Evolutionary conservation across 2,113 vertebrate genomes (phyloP).

Genomic region (Phyllostomus discolor): DNA sequence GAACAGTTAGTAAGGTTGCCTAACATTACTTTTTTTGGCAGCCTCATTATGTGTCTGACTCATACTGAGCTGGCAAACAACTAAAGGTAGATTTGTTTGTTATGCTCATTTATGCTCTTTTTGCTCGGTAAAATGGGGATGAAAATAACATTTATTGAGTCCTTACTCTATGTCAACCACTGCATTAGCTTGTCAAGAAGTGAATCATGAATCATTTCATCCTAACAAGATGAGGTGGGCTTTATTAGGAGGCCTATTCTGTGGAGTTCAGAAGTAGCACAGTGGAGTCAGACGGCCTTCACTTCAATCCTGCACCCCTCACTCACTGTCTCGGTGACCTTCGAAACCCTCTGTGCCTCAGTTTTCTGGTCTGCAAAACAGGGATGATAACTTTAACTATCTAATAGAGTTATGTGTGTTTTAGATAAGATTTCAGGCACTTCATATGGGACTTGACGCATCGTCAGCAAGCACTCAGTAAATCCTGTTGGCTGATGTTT

Average conservation of each 20-base stretch:
- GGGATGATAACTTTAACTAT: neutral
- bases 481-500: neutral
- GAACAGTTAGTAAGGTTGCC: neutral
- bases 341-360: neutral
- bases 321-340: neutral
- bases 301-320: neutral
- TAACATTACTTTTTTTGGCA: neutral
- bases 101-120: neutral
- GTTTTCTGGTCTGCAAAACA: neutral
- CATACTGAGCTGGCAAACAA: constrained; percentile 4
- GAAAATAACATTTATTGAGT: constrained; percentile 17
- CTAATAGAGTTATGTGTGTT: neutral
- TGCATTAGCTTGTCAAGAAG: neutral
- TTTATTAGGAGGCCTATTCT: neutral
- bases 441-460: neutral
- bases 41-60: constrained; percentile 34
- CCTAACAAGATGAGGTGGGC: neutral
- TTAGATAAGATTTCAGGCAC: neutral
- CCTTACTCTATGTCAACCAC: neutral
- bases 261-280: neutral
- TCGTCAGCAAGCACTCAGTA: neutral
- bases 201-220: neutral
- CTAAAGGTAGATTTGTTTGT: constrained; percentile 34
- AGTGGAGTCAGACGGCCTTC: neutral
- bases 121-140: neutral